These are phyloP conservation scores for Oncorhynchus kisutch DNA, from an alignment of 2,113 vertebrate genomes.

Conservation along the genomic window DNA sequence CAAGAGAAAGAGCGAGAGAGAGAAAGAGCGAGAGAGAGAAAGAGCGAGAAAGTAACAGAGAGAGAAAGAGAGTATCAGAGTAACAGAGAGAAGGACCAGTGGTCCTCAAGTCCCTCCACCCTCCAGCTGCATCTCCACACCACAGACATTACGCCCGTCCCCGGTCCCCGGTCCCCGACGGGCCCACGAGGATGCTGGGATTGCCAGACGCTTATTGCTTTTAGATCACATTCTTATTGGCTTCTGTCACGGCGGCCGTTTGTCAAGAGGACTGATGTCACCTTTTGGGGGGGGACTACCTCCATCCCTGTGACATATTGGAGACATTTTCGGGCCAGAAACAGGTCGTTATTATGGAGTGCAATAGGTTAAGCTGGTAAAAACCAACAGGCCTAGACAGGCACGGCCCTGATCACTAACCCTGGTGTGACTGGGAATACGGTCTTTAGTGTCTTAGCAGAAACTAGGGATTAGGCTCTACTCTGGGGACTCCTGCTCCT, in stretches of 20 bases:
- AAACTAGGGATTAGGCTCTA: conserved; percentile 35
- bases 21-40: too few relatives aligned
- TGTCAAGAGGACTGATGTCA: conserved; percentile 81
- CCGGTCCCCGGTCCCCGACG: conserved; percentile 41
- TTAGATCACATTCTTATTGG: conserved; percentile 85
- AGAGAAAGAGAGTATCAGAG: not conserved
- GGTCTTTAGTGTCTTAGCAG: conserved; percentile 33
- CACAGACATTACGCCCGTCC: conserved; percentile 61
- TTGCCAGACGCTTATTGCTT: conserved; percentile 75
- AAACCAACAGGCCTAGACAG: conserved; percentile 55
- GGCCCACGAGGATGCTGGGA: conserved; percentile 61
- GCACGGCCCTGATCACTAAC: conserved; percentile 50
- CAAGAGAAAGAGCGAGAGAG: too few relatives aligned
- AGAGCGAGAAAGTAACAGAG: too few relatives aligned
- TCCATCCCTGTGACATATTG: conserved; percentile 79
- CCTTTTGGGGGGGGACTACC: conserved; percentile 55
- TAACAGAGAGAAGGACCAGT: conserved; percentile 27
- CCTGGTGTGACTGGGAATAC: conserved; percentile 33
- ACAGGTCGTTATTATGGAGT: conserved; percentile 72
- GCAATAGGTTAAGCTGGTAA: conserved; percentile 81
- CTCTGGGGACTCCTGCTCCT: conserved; percentile 17
- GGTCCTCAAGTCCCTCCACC: conserved; percentile 35
- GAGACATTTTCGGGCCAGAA: conserved; percentile 77
- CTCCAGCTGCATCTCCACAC: conserved; percentile 58
- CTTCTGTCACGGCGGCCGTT: conserved; percentile 80